A percentile compares a stretch with the other conserved stretches of the same genome.
phyloP scores from a whole-genome alignment of 2,888 invertebrate genomes.

The Diarsia dahlii region DNA sequence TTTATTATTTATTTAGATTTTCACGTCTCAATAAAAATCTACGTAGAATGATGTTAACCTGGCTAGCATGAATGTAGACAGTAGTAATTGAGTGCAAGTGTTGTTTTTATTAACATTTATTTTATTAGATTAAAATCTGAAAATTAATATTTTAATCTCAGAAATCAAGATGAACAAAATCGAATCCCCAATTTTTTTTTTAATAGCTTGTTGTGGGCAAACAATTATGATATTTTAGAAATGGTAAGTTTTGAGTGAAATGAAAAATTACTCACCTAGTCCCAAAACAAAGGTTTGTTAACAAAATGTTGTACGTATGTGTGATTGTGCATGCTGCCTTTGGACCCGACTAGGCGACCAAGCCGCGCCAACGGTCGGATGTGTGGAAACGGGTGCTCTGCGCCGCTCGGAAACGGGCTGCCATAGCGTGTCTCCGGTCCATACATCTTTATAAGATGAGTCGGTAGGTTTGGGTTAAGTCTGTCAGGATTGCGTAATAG shows the following conservation, averaged over 20 bases:
- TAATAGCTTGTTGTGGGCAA: too few species aligned
- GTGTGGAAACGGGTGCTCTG: slow-evolving; percentile 96
- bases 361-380: slow-evolving; percentile 93
- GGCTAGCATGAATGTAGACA: not conserved
- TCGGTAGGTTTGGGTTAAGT: slow-evolving; percentile 91
- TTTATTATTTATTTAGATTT: too few species aligned
- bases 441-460: slow-evolving; percentile 97
- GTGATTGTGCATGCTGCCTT: slow-evolving; percentile 83
- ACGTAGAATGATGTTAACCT: not conserved
- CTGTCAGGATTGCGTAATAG: not conserved
- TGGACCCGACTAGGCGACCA: slow-evolving; percentile 93
- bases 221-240: not conserved
- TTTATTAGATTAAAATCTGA: not conserved
- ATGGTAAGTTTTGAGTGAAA: not conserved
- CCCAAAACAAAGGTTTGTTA: not conserved
- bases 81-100: not conserved
- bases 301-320: slow-evolving; percentile 53
- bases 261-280: not conserved
- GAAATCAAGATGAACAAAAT: not conserved
- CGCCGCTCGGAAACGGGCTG: slow-evolving; percentile 97
- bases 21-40: not conserved
- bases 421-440: slow-evolving; percentile 98
- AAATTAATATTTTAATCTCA: not conserved
- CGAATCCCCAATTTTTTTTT: not conserved
- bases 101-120: not conserved